Percentiles rank a stretch among this genome's conserved stretches.
These are phyloP conservation scores for Prunella strophiata DNA, from an alignment of 2,797 vertebrate species.

Conservation along the genomic window DNA sequence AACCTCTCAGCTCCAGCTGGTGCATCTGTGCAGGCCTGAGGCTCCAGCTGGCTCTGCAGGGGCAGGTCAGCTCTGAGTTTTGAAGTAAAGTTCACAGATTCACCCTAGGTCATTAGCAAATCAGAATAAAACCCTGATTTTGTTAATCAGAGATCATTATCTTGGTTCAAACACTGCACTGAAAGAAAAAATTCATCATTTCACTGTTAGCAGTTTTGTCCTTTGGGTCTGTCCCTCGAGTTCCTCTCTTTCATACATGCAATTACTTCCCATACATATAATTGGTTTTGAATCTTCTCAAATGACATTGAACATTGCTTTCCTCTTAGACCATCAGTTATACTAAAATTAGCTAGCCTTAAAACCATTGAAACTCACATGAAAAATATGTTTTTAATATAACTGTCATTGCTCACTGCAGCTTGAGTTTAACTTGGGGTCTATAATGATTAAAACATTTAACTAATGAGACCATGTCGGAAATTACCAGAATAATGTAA, in stretches of 20 bases:
- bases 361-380: not conserved
- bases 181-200: not conserved
- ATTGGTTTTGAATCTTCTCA: not conserved
- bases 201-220: not conserved
- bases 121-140: not conserved
- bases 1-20: not conserved
- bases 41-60: not conserved
- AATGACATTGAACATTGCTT: not conserved
- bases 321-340: not conserved
- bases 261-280: not conserved
- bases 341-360: constrained; percentile 15
- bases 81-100: not conserved
- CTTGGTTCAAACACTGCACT: not conserved
- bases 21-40: rapidly evolving
- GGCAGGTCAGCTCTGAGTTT: not conserved
- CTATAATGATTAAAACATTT: constrained; percentile 5
- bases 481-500: not conserved
- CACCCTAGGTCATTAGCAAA: not conserved
- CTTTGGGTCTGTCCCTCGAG: not conserved
- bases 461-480: not conserved
- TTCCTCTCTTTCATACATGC: not conserved
- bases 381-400: constrained; percentile 1
- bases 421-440: constrained; percentile 28
- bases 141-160: not conserved
- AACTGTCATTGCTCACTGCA: not conserved